Conservation (phyloP, 2,888 invertebrate species). For the Acrobasis suavella region DNA sequence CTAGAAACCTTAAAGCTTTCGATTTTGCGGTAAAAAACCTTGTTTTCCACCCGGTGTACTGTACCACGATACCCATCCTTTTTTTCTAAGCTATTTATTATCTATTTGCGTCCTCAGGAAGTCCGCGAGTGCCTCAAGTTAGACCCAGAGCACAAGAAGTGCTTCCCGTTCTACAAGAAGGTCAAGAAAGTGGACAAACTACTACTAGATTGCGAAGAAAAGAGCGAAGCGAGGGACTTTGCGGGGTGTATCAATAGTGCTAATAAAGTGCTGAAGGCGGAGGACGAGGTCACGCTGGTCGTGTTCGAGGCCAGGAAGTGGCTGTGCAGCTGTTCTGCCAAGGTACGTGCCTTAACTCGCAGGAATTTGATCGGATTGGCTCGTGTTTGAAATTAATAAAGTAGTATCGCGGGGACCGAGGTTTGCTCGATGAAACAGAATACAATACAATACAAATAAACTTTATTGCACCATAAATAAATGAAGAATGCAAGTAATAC, state of each 20-base stretch:
- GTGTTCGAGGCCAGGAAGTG: conserved; percentile 88
- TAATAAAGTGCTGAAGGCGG: conserved; percentile 85
- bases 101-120: conserved; percentile 79
- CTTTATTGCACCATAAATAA: no score
- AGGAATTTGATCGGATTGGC: no score
- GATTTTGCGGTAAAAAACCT: no score
- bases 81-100: neutral
- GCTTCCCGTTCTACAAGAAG: conserved; percentile 97
- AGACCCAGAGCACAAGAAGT: conserved; percentile 98
- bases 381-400: no score
- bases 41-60: no score
- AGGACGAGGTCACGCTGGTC: conserved; percentile 87
- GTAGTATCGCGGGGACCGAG: neutral
- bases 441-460: no score
- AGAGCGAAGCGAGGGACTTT: conserved; percentile 84
- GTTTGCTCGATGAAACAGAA: no score
- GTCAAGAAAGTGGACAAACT: conserved; percentile 95
- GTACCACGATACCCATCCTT: no score
- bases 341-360: conserved; percentile 42
- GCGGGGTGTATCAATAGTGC: conserved; percentile 87
- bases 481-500: no score
- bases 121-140: conserved; percentile 97
- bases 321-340: conserved; percentile 90
- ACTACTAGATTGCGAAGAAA: conserved; percentile 84
- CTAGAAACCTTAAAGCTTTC: no score